Base-by-base conservation (phyloP, 2,113 vertebrate species). In the Cyprinodon variegatus region DNA sequence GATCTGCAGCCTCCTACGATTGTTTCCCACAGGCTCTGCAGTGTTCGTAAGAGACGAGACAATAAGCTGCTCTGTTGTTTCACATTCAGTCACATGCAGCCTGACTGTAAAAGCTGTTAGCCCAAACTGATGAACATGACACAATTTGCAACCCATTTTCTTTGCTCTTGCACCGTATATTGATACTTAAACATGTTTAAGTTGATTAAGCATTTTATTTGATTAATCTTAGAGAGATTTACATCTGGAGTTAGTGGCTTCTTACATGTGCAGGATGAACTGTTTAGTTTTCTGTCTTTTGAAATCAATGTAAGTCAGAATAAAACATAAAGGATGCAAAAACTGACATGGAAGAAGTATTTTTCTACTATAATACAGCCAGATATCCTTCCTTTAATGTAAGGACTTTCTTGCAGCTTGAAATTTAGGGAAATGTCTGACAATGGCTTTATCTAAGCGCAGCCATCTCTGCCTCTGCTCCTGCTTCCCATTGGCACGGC, bases 61-160 rank as follows among this genome's bases (percentile, higher is more conserved):
- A 93, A 90, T 89, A 85, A 79, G 82, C 70, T 40, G 69, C 82
- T 72, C 81, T 90, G 88, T 92, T 86, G 76, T 83, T 85, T 86
- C 68, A 74, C 9, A 38, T 61, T 65, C 77, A 81, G 85, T 89
- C 90, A 92, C 89, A 93, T 88, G 89, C 53, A 76, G 71, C 46
- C 73, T 36, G 67, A 79, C 46, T 72, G 50, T 81, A 60, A 70
- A 59, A 65, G 48, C 45, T 20, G 37, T 72, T 4, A 15, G 36
- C 75, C 75, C 63, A 76, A 64, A 70, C 40, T 4, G 3, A 67
- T 76, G 20, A 70, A 79, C 29, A 67, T 41, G 4, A 74, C 59
- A 4, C 62, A 65, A 50, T 20, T 14, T 45, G 50, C 20, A 57
- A 53, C 50, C 50, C 2, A 57, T 20, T 57, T 57, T 7, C 22